These are phyloP conservation scores for Chaetogeoica ovagalla DNA, from an alignment of 2,888 invertebrate species.

Conservation along the genomic window DNA sequence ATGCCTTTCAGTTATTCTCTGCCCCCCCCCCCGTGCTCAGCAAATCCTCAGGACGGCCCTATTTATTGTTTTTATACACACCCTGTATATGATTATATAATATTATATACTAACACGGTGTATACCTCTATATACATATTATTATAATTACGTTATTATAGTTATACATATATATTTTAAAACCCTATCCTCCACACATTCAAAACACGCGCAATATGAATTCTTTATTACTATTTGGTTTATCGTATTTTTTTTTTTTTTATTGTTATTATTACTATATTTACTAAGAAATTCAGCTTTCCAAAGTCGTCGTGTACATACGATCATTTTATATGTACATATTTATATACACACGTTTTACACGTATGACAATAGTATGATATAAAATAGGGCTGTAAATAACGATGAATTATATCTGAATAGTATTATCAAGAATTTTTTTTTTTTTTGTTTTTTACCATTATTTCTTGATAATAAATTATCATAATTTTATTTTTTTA, in stretches of 20 bases:
- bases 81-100: too few relatives aligned
- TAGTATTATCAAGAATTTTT: conserved; percentile 20
- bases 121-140: too few relatives aligned
- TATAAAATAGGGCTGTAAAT: conserved; percentile 41
- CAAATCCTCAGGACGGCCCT: too few relatives aligned
- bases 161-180: too few relatives aligned
- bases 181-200: neutral
- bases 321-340: neutral
- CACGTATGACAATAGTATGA: neutral
- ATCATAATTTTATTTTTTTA: conserved; percentile 22
- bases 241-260: conserved; percentile 6
- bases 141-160: too few relatives aligned
- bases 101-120: too few relatives aligned
- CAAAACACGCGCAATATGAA: neutral
- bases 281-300: conserved; percentile 44
- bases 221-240: conserved; percentile 16
- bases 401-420: conserved; percentile 35
- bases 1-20: too few relatives aligned
- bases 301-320: conserved; percentile 51
- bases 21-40: too few relatives aligned
- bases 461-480: neutral
- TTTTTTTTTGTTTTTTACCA: conserved; percentile 23
- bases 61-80: too few relatives aligned
- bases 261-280: neutral
- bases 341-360: neutral